Evolutionary conservation across 2,888 invertebrate species (phyloP), one percentile per base, ranked within the genome.

Genomic region (Zaprionus obscuricornis): DNA sequence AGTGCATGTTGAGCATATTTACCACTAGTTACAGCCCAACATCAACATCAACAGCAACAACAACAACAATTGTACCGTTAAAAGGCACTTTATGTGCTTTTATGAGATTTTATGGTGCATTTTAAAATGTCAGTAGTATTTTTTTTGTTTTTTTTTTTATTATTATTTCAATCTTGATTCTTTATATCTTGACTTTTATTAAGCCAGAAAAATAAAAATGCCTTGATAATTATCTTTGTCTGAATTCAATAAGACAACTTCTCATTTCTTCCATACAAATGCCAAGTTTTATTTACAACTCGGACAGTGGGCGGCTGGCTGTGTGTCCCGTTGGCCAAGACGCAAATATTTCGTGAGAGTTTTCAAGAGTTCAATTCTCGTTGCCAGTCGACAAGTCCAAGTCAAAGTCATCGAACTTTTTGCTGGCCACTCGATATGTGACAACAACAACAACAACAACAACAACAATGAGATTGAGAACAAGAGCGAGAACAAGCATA

Each of bases 1-100:
- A 78, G 77, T 78, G 79, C 73, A 84, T 81, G 78, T 75, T 73
- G 70, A 72, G 82, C 66, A 75, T 81, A 81, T 81, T 78, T 81
- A 81, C 82, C 84, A 81, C 73, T 57, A 77, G 65, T 77, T 64
- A 70, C 50, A 67, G 54, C 36, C 31, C 59, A 45, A 49, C 43
- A 39, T 47, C 26, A 62, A 40, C 33, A 50, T 18, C 39, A 49
- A 27, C 46, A 50, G 42, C 37, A 18, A 59, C 31, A 24, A 34
- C 33, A 43, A 40, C 55, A 47, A 24, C 42, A 51, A 56, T 56
- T 42, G 57, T 55, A 51, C 62, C 69, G 59, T 66, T 71, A 75
- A 75, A 54, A 52, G 58, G 58, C 70, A 73, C 74, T 73, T 81
- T 73, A 78, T 78, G 67, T 54, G 56, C 60, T 75, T 78, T 78